Evolutionary conservation across 2,797 vertebrate species (phyloP), one percentile per base, ranked within the genome.

Genomic region (Pristis pectinata): DNA sequence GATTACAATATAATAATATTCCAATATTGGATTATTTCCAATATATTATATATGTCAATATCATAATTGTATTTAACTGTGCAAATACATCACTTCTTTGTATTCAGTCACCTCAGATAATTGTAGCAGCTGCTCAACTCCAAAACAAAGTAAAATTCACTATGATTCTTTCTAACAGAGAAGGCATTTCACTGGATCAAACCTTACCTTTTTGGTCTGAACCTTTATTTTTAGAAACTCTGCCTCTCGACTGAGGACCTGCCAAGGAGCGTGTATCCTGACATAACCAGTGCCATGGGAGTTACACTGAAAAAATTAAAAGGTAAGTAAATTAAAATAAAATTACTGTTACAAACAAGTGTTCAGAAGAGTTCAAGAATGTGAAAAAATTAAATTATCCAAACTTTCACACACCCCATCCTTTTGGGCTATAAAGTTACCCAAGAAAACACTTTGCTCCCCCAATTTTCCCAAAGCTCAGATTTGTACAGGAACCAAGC

Each of bases 191-290:
- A 11, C 27, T 13, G 34, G 27, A n/a, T 41, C 30, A 77, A 19
- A 70, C 44, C 97, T 95, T 97, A 99, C 99, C 98, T 98, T 99
- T 97, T 98, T 99, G 95, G 99, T 99, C 83, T 98, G 97, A 95
- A 99, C 98, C 97, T 99, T 99, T 96, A 99, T 99, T 97, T 99
- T 99, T 95, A 99, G 97, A 94, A 99, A 97, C 96, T 99, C 99
- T 0, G 99, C 99, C 96, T 99, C 99, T 96, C 99, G 97, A 96
- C 98, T 98, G 95, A 99, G 98, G 93, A 98, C 98, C 94, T 97
- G 97, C 99, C 99, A 99, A 0, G 99, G 98, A 30, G 98, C 98
- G 2, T 99, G 99, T 94, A 99, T 97, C 94, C 99, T 98, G 94
- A 99, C 98, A 96, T 98, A 99, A 79, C 96, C 96, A 0, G 98